Evolutionary conservation across 2,797 vertebrate genomes (phyloP), one percentile per base, ranked within the genome.

Genomic region (Cuniculus paca): DNA sequence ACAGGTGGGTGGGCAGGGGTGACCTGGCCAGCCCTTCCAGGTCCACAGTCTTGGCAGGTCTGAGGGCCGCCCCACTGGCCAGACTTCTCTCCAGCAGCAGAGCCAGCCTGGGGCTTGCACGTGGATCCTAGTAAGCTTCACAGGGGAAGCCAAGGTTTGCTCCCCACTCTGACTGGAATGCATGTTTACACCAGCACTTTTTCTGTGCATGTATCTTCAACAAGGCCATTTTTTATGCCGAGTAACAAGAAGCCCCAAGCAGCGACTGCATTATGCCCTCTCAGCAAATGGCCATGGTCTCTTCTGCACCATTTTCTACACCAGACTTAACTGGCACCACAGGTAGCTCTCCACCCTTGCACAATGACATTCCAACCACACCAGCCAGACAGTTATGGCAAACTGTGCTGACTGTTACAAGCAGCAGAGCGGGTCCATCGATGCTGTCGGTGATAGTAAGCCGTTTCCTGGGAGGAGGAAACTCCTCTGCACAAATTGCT

Each of bases 331-430:
- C 97, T 97, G 95, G 96, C 97, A 86, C 93, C 96, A 93, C 68
- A 85, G 96, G 97, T 96, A 86, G 90, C 96, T 94, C 90, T 45
- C 34, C 48, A 22, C 45, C 94, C 96, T 91, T 95, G 95, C 94
- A 96, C 96, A 94, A 60, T 77, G 96, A 98, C 98, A 98, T 99
- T 99, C 98, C 98, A 98, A 90, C 98, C 96, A 92, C 98, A 98
- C 98, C 98, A 98, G 98, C 98, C 98, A 97, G 98, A 98, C 95
- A 95, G 95, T 92, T 52, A 54, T 68, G 90, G 97, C 96, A 74
- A 84, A 39, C 90, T 81, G n/a, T n/a, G 91, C 93, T 93, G 94
- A 89, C 5, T 42, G 88, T 88, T 88, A 91, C 50, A 91, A 88
- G 95, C 50, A 88, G 96, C 92, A 91, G 82, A 91, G 84, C 58